Percentiles rank a stretch among this genome's conserved stretches.
These are phyloP conservation scores for Lepeophtheirus nordmannii DNA, from an alignment of 2,888 invertebrate species.

Conservation along the genomic window DNA sequence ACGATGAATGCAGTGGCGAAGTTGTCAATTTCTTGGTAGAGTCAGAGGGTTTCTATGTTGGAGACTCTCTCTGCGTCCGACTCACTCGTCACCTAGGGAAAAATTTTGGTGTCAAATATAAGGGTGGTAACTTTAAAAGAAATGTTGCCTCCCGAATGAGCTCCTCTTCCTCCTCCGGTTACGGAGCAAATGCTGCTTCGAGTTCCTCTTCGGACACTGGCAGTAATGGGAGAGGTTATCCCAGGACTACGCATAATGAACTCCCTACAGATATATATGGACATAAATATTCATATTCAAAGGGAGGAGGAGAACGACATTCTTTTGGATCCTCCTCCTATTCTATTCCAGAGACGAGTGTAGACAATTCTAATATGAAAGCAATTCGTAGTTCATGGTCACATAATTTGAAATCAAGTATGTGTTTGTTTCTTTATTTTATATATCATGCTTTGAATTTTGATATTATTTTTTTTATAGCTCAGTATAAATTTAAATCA, in stretches of 20 bases:
- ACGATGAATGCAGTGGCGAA: conserved; percentile 77
- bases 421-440: background rate
- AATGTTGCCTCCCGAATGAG: background rate
- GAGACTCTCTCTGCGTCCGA: conserved; percentile 65
- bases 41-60: conserved; percentile 57
- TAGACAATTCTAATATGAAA: background rate
- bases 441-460: background rate
- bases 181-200: background rate
- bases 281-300: background rate
- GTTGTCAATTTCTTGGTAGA: conserved; percentile 76
- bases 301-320: no score
- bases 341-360: background rate
- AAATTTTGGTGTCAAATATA: conserved; percentile 46
- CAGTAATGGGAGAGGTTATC: background rate
- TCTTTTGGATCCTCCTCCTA: no score
- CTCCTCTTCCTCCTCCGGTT: no score
- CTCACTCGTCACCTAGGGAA: conserved; percentile 66
- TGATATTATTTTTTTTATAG: background rate
- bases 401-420: background rate
- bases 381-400: background rate
- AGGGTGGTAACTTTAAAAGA: background rate
- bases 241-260: background rate
- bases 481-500: background rate
- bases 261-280: no score
- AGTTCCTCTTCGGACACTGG: background rate